Evolutionary conservation across 2,797 vertebrate genomes (phyloP), one percentile per base, ranked within the genome.

Genomic region (Mycteria americana): DNA sequence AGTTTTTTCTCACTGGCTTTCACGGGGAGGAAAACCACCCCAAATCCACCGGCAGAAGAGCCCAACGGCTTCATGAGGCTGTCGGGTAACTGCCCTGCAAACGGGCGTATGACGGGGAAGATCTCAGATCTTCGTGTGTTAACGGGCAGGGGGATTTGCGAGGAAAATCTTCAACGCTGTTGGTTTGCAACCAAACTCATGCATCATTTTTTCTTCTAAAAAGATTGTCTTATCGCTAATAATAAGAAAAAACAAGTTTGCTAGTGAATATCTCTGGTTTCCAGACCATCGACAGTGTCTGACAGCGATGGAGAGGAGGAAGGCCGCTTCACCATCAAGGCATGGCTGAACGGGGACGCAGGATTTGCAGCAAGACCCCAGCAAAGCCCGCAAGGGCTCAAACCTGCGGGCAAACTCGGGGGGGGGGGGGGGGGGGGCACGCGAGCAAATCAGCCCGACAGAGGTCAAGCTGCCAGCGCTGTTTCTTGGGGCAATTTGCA

Each of bases 51-150:
- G 21, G 76, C 31, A 48, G 64, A 18, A 28, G 75, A 68, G 51
- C 33, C 74, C 39, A 14, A 2, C 3, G 35, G 69, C 64, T n/a
- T 5, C 2, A 1, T 1, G 50, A 19, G 51, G 41, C 54, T 35
- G n/a, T 5, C 1, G 8, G 17, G 11, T 4, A 48, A 25, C 51
- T 7, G 28, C 45, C 43, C 50, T 25, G 11, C 17, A 7, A 6
- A 5, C 0, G 3, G 33, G 13, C 3, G 2, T 0, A 1, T 2
- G 3, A 9, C 11, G 5, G 45, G 63, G 10, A 18, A 56, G 27
- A 70, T 27, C 68, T 16, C 30, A 16, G 43, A 23, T 2, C 43
- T 33, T 6, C 2, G 1, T 0, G 13, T 3, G 17, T 8, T 10
- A 28, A n/a, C 0, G 6, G 68, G 7, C 48, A 17, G 54, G 6